phyloP scores from a whole-genome alignment of 2,113 vertebrate species.

The Ranitomeya variabilis region DNA sequence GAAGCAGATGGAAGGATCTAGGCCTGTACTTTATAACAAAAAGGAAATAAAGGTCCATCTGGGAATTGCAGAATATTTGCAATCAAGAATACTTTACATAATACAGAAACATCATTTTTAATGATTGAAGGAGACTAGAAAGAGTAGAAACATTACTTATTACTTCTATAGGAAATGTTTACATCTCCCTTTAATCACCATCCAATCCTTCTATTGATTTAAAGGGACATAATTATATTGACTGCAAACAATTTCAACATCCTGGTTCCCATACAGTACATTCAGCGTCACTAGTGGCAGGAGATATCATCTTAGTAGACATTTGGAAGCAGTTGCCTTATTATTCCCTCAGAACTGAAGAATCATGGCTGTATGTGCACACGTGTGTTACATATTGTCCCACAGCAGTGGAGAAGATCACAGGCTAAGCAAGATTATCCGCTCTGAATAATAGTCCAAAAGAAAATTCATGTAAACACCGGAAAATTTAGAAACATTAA shows the following conservation, averaged over 20 bases:
- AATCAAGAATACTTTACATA: no score
- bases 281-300: neutral
- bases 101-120: no score
- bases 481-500: conserved; percentile 11
- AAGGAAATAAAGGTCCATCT: no score
- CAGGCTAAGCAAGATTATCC: neutral
- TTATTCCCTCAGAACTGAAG: neutral
- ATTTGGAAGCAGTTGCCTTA: neutral
- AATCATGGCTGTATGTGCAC: neutral
- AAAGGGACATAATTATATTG: no score
- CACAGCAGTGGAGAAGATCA: neutral
- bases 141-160: neutral
- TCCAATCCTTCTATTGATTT: no score
- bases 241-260: no score
- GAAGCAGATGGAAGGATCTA: neutral
- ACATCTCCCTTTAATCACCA: neutral
- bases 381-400: neutral
- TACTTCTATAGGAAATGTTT: neutral
- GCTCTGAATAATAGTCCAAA: neutral
- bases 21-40: no score
- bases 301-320: neutral
- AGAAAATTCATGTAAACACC: neutral
- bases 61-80: neutral
- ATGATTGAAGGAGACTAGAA: neutral
- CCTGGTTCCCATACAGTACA: no score